Conservation (phyloP, 2,888 invertebrate genomes). For the Tipula unca region DNA sequence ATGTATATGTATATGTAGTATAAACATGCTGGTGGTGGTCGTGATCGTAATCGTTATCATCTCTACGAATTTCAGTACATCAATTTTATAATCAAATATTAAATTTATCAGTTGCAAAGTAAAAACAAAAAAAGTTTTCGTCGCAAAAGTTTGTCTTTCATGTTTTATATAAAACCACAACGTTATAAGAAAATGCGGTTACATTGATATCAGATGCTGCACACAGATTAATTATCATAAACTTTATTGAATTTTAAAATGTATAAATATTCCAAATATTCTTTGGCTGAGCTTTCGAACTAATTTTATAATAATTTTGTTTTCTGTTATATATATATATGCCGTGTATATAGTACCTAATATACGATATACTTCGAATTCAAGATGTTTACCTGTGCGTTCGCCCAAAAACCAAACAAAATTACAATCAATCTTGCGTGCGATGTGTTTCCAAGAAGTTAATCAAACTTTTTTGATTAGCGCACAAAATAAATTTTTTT, state of each 20-base stretch:
- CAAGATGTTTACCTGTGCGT: not conserved
- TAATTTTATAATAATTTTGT: not conserved
- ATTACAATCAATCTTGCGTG: not conserved
- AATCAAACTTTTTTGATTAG: slow-evolving; percentile 8
- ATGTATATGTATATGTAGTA: too few species aligned
- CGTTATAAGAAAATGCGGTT: not conserved
- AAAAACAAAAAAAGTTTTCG: not conserved
- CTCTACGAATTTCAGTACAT: not conserved
- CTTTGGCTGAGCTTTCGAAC: not conserved
- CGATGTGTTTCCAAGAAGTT: not conserved
- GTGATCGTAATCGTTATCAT: not conserved
- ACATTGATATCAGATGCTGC: not conserved
- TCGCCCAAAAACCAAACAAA: not conserved
- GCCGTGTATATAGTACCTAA: not conserved
- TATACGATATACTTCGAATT: not conserved
- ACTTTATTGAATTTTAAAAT: not conserved
- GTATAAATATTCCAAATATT: not conserved
- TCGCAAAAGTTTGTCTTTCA: not conserved
- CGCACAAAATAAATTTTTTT: not conserved
- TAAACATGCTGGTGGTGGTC: not conserved
- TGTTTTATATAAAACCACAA: not conserved
- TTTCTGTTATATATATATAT: not conserved
- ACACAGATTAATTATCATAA: not conserved
- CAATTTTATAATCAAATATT: not conserved
- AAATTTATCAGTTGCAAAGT: not conserved